These are phyloP conservation scores for Drosophila diplacantha DNA, from an alignment of 2,888 invertebrate genomes.

Conservation along the genomic window DNA sequence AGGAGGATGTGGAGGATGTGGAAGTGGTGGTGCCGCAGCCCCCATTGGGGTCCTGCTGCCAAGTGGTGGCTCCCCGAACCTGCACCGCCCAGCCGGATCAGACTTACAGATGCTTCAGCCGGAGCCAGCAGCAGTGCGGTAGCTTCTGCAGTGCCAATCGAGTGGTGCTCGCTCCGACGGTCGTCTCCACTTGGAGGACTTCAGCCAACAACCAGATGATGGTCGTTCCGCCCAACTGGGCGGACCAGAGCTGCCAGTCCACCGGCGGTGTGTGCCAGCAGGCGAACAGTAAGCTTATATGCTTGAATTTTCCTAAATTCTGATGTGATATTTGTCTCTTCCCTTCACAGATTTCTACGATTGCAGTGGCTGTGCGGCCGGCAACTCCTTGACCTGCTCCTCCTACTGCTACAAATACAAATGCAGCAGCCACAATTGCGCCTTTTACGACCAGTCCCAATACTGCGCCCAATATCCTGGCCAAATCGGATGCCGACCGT, in stretches of 20 bases:
- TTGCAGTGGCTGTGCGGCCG: slow-evolving; percentile 66
- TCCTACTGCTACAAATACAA: slow-evolving; percentile 60
- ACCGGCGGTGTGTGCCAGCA: slow-evolving; percentile 42
- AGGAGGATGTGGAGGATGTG: slow-evolving; percentile 22
- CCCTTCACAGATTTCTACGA: slow-evolving; percentile 53
- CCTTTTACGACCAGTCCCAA: slow-evolving; percentile 56
- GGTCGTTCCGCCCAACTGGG: slow-evolving; percentile 57
- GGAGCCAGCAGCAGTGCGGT: slow-evolving; percentile 62
- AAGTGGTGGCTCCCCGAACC: slow-evolving; percentile 63
- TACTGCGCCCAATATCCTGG: slow-evolving; percentile 56
- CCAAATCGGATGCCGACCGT: slow-evolving; percentile 52
- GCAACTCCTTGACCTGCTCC: slow-evolving; percentile 46
- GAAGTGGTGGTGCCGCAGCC: slow-evolving; percentile 5
- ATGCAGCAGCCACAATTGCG: slow-evolving; percentile 58
- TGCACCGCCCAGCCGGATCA: slow-evolving; percentile 46
- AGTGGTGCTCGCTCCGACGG: slow-evolving; percentile 57
- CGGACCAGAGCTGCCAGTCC: slow-evolving; percentile 29
- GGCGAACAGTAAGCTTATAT: slow-evolving; percentile 35
- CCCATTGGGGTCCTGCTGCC: slow-evolving; percentile 56
- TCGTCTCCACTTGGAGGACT: slow-evolving; percentile 35
- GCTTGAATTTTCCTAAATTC: background rate
- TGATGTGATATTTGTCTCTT: background rate
- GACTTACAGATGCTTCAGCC: slow-evolving; percentile 64
- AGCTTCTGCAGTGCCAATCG: slow-evolving; percentile 59
- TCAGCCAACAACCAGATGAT: slow-evolving; percentile 26